Evolutionary conservation across 2,113 vertebrate species (phyloP).

Genomic region (Labrus mixtus): DNA sequence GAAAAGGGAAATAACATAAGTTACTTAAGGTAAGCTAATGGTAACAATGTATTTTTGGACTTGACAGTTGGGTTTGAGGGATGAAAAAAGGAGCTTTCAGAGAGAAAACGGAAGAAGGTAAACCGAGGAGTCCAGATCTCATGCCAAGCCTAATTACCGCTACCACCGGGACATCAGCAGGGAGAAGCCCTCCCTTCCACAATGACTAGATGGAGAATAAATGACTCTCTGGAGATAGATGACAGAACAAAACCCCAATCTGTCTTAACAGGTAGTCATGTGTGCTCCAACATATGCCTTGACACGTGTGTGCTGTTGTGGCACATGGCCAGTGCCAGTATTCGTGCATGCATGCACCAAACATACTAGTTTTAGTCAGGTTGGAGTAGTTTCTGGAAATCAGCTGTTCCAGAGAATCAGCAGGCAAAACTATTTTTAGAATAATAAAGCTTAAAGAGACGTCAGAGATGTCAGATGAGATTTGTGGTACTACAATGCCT

Average conservation of each 20-base stretch:
- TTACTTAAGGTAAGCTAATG: conserved; percentile 33
- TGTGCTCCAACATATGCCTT: conserved; percentile 28
- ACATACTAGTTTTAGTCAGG: conserved; percentile 1
- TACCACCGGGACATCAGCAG: conserved; percentile 56
- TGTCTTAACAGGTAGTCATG: conserved; percentile 50
- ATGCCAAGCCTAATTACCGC: conserved; percentile 80
- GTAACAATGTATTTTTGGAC: conserved; percentile 58
- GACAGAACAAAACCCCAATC: conserved; percentile 67
- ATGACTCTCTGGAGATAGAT: conserved; percentile 60
- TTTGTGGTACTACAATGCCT: background rate
- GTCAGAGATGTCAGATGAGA: background rate
- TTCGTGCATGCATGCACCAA: background rate
- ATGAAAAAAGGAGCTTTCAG: conserved; percentile 31
- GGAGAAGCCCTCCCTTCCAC: conserved; percentile 37
- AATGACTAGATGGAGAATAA: conserved; percentile 51
- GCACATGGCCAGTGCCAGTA: conserved; percentile 4
- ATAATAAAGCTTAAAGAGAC: background rate
- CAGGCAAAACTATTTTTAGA: conserved; percentile 34
- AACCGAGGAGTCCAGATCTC: conserved; percentile 59
- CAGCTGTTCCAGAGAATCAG: conserved; percentile 42
- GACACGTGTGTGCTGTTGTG: conserved; percentile 6
- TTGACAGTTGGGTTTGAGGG: conserved; percentile 42
- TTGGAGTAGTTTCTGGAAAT: conserved; percentile 46
- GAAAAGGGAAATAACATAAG: conserved; percentile 23
- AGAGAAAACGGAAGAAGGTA: conserved; percentile 48